Evolutionary conservation across 2,888 invertebrate species (phyloP).

Genomic region (Lissonota sp.): DNA sequence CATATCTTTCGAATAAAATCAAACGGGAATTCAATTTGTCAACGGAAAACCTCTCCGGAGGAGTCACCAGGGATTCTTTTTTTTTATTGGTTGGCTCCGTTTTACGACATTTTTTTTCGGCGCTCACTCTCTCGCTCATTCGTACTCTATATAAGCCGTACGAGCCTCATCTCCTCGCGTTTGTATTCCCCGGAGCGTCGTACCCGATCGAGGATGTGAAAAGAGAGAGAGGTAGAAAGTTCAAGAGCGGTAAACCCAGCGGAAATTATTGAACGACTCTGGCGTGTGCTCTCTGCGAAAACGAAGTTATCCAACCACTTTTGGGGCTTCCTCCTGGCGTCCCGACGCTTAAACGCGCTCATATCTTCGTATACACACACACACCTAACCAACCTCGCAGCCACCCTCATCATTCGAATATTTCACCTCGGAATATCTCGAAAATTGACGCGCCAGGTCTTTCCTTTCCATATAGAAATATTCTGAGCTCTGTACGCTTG

Average conservation of each 20-base stretch:
- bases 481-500: neutral
- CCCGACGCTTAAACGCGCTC: slow-evolving; percentile 23
- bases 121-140: neutral
- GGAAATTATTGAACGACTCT: slow-evolving; percentile 66
- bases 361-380: slow-evolving; percentile 17
- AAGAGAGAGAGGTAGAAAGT: slow-evolving; percentile 27
- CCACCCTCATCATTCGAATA: neutral
- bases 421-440: slow-evolving; percentile 36
- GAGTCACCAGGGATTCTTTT: slow-evolving; percentile 20
- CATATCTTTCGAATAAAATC: slow-evolving; percentile 21
- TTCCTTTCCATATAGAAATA: slow-evolving; percentile 43
- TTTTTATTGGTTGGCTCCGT: slow-evolving; percentile 9
- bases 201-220: slow-evolving; percentile 32
- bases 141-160: neutral
- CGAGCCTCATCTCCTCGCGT: slow-evolving; percentile 28
- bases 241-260: slow-evolving; percentile 42
- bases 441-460: slow-evolving; percentile 34
- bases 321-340: slow-evolving; percentile 27
- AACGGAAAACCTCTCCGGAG: slow-evolving; percentile 30
- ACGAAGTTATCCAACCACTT: slow-evolving; percentile 63
- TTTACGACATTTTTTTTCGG: slow-evolving; percentile 16
- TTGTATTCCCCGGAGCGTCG: slow-evolving; percentile 53
- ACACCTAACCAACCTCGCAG: neutral
- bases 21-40: slow-evolving; percentile 30
- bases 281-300: slow-evolving; percentile 57